Conservation (phyloP, 2,888 invertebrate species). For the Asteroscopus sphinx region DNA sequence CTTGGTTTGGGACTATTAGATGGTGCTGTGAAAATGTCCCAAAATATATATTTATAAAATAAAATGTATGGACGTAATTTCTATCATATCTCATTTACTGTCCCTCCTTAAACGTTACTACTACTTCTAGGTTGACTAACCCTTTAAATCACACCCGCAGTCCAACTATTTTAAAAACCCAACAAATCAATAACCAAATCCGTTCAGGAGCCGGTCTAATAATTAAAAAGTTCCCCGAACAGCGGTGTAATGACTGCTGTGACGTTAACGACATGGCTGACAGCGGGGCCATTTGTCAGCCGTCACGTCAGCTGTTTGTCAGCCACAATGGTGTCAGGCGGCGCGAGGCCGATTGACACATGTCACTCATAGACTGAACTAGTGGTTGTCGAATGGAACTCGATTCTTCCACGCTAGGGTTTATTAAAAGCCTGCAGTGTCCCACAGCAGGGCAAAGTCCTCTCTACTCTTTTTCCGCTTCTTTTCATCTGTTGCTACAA, state of each 20-base stretch:
- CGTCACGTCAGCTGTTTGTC: constrained; percentile 80
- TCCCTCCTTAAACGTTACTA: too few relatives aligned
- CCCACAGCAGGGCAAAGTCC: too few relatives aligned
- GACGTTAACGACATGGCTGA: constrained; percentile 75
- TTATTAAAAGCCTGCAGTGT: too few relatives aligned
- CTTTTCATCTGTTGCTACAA: too few relatives aligned
- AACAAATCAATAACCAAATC: constrained; percentile 54
- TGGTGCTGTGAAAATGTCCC: too few relatives aligned
- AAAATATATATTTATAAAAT: too few relatives aligned
- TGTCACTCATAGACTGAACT: constrained; percentile 66
- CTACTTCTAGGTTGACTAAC: background rate
- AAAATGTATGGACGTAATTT: too few relatives aligned
- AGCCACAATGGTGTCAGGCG: constrained; percentile 82
- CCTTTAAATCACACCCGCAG: background rate
- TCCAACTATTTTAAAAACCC: constrained; percentile 42
- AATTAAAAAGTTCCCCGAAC: constrained; percentile 80
- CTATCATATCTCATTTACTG: too few relatives aligned
- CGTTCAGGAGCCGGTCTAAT: constrained; percentile 54
- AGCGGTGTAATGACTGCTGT: constrained; percentile 74
- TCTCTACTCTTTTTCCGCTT: too few relatives aligned
- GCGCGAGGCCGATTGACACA: constrained; percentile 79
- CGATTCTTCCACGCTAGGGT: constrained; percentile 7
- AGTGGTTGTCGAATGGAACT: constrained; percentile 49
- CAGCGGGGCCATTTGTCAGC: constrained; percentile 76
- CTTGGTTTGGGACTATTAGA: too few relatives aligned